Evolutionary conservation across 2,797 vertebrate genomes (phyloP), one percentile per base, ranked within the genome.

Genomic region (Xenentodon cancila): DNA sequence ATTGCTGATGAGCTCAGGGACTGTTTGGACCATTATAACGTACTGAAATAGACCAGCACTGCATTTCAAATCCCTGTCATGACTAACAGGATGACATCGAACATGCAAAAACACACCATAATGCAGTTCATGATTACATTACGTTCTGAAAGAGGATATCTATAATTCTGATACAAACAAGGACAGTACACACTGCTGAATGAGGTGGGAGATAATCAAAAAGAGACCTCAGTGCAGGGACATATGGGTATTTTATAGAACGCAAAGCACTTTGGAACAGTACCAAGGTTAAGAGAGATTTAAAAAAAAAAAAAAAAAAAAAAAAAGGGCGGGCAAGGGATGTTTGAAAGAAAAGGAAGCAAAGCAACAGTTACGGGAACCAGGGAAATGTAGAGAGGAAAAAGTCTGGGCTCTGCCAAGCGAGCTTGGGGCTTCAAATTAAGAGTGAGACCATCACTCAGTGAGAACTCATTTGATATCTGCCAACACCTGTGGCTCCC

Each of bases 401-500:
- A 21, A 49, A 54, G 40, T 25, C 3, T 64, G 15, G 34, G 66
- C 43, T 46, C 45, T 71, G 79, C 67, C 77, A 61, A 37, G 9
- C 2, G 11, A 63, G 43, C 40, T 22, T 59, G 43, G 4, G 37
- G 55, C 46, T 79, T 86, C 65, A 76, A 69, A 77, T 72, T 21
- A 64, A 73, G 72, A 66, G 48, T 72, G 67, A 68, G 66, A 59
- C 63, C 54, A 12, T 67, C 58, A 63, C 73, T 75, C 59, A 73
- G 50, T 7, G 52, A 61, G 68, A 73, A 74, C 54, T 82, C 68
- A 84, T 88, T 84, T 72, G 61, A 73, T 57, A 69, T 68, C 53
- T 72, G 68, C 68, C 82, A 77, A 62, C 86, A 88, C 86, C 85
- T 90, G 83, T 77, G 80, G 59, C 78, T 82, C 83, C 67, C 67